Base-by-base conservation (phyloP, 2,797 vertebrate genomes). In the Uromys caudimaculatus region DNA sequence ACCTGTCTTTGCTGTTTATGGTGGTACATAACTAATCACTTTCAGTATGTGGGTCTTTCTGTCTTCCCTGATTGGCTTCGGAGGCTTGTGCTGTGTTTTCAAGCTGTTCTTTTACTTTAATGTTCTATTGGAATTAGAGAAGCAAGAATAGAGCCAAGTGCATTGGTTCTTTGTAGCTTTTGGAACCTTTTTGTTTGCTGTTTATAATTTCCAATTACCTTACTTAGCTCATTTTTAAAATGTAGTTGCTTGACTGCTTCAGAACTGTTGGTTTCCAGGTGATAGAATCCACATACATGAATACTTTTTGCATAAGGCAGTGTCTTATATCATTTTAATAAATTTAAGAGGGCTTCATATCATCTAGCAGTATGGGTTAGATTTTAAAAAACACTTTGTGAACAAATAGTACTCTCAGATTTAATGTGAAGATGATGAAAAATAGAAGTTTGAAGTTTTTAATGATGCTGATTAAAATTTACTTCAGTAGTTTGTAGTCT, bases 351-450 rank as follows among this genome's bases (percentile, higher is more conserved):
- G 50, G 3, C 83, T 91, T 96, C 27, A 38, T 88, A n/a, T 91
- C 27, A 64, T 11, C 2, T 90, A 60, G 44, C 13, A 92, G 23
- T 77, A 54, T 90, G 54, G 41, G 52, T 96, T 64, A 85, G 10
- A 32, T 44, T 90, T 88, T 88, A 90, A 69, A 90, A 93, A 90
- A 93, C 19, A n/a, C 3, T n/a, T 78, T 89, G 69, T 38, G 27
- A 92, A 50, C 44, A 89, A 91, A 62, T 27, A 17, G 0, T 84
- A 35, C 17, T 89, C 38, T 83, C 56, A 73, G 64, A 92, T 71
- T 90, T 60, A 71, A 52, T 93, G 71, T 85, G 69, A 94, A 90
- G 38, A 41, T 92, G 64, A 60, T 95, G 67, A 93, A 89, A 93
- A 84, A 35, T n/a, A 85, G 81, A 73, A 88, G 32, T 64, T 79